phyloP scores from a whole-genome alignment of 2,113 vertebrate species.

The Anhinga anhinga region DNA sequence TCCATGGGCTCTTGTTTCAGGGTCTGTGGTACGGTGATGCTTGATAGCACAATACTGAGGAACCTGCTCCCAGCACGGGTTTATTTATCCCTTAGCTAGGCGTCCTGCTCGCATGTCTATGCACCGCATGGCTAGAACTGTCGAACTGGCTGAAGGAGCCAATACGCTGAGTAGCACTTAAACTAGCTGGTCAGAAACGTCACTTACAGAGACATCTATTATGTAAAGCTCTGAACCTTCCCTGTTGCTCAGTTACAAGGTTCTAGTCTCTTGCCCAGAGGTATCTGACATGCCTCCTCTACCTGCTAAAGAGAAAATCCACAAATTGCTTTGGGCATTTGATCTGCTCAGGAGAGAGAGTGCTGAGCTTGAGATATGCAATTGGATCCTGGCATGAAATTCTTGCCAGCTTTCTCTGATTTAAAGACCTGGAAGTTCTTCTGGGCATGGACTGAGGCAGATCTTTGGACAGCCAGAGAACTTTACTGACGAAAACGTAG shows the following conservation, averaged over 20 bases:
- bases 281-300: not conserved
- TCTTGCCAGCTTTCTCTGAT: not conserved
- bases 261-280: not conserved
- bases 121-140: rapidly evolving
- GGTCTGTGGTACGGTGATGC: not conserved
- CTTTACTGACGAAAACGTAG: not conserved
- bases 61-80: rapidly evolving
- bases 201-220: not conserved
- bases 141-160: not conserved
- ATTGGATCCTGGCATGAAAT: not conserved
- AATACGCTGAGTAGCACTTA: not conserved
- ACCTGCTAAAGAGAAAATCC: not conserved
- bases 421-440: not conserved
- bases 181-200: not conserved
- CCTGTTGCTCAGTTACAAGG: not conserved
- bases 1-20: rapidly evolving
- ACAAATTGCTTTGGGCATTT: not conserved
- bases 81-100: not conserved
- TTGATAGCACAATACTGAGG: not conserved
- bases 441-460: not conserved
- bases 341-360: not conserved
- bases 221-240: not conserved
- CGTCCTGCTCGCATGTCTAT: rapidly evolving
- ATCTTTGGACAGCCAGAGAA: not conserved
- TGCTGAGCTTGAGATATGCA: not conserved